Evolutionary conservation across 1,140 invertebrate genomes (phyloP), one percentile per base, ranked within the genome.

Genomic region (Anastrepha obliqua): DNA sequence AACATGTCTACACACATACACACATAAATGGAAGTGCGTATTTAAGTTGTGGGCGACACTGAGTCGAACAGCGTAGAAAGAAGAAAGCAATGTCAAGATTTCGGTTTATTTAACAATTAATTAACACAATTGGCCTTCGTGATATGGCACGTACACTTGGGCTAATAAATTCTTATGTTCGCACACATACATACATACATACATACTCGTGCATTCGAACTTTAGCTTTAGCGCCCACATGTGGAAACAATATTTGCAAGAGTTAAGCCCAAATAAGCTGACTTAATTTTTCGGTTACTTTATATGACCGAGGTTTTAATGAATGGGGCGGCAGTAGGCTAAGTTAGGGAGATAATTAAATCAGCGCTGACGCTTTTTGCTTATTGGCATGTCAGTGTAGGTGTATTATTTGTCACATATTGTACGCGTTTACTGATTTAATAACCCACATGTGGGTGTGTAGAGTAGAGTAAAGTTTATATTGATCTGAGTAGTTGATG

Each of bases 61-160:
- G 65, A 39, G 65, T 1, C 29, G 65, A 65, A 39, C 20, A 39
- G 6, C 8, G n/a, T 65, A 67, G 65, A 39, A 39, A 11, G 65
- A 3, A 8, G 39, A 67, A 67, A 67, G 65, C 11, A 29, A 39
- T 29, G 29, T 29, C 29, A 67, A 67, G 65, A 42, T 67, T 67
- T 67, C 65, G 11, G 65, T 67, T 67, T 67, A 67, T 39, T 67
- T 67, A 67, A 39, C 29, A 67, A 42, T 67, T 67, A 67, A 67
- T 67, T 67, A 67, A 67, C 65, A 67, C 29, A 42, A 11, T 11
- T 20, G n/a, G 9, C 29, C 65, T 67, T 67, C 8, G 65, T 67
- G 39, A 39, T 67, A 67, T 39, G 65, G 29, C 65, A 67, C 29
- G 65, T 11, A 67, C 20, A 67, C 65, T 67, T 13, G 65, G 39